Percentiles rank a stretch among this genome's conserved stretches.
These are phyloP conservation scores for Panurus biarmicus DNA, from an alignment of 2,113 vertebrate species.

Conservation along the genomic window DNA sequence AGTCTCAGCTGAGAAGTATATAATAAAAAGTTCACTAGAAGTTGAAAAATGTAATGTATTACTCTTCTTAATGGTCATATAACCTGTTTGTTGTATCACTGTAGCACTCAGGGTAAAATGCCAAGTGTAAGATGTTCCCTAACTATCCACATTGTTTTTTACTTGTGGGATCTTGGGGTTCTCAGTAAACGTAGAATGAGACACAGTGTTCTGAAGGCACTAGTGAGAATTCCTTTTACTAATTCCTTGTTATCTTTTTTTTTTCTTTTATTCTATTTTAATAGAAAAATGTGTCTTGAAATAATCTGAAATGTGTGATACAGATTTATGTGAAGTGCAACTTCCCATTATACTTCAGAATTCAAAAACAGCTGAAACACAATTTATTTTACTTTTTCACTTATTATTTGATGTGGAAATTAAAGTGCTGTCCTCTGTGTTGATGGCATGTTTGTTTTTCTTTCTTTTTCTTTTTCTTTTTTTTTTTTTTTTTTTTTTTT, in stretches of 20 bases:
- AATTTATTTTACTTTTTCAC: background rate
- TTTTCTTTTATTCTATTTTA: background rate
- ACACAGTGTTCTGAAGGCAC: background rate
- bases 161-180: background rate
- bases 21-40: background rate
- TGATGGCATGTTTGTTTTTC: background rate
- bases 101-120: background rate
- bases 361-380: background rate
- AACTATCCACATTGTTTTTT: background rate
- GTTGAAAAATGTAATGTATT: background rate
- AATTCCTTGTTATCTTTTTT: background rate
- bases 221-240: background rate
- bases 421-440: background rate
- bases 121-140: background rate
- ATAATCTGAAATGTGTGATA: background rate
- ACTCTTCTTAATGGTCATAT: background rate
- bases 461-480: fast-evolving
- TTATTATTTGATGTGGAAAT: background rate
- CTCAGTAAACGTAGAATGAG: background rate
- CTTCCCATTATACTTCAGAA: background rate
- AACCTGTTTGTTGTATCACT: background rate
- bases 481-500: background rate
- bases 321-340: background rate
- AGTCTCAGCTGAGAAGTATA: background rate
- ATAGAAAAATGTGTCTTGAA: background rate